These are phyloP conservation scores for Avahi laniger DNA, from an alignment of 2,797 vertebrate genomes.

Conservation along the genomic window DNA sequence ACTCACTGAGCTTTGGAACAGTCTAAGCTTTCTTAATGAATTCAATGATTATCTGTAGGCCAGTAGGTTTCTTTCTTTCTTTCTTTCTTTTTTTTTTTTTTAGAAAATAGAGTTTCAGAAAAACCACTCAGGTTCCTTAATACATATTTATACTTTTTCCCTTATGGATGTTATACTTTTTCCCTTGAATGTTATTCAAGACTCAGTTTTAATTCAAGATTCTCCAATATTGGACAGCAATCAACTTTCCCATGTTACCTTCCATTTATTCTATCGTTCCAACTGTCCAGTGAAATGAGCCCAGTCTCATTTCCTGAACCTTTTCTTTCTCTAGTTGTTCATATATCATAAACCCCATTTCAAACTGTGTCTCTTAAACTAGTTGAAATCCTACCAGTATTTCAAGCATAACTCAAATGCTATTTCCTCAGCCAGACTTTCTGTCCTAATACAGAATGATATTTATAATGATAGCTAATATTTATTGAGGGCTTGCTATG, in stretches of 20 bases:
- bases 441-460: not conserved
- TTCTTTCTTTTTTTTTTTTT: not conserved
- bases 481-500: constrained; percentile 27
- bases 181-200: not conserved
- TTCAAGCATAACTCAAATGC: not conserved
- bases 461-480: constrained; percentile 51
- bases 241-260: not conserved
- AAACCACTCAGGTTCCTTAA: not conserved
- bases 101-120: not conserved
- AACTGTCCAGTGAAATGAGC: not conserved
- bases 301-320: not conserved
- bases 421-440: constrained; percentile 19
- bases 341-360: not conserved
- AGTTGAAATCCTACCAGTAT: not conserved
- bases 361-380: not conserved
- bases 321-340: not conserved
- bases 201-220: not conserved
- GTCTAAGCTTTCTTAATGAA: not conserved
- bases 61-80: not conserved
- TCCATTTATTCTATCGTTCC: not conserved
- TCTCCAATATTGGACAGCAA: not conserved
- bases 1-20: not conserved
- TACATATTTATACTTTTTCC: not conserved
- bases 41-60: not conserved
- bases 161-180: not conserved